Percentiles rank a stretch among this genome's conserved stretches.
Evolutionary conservation across 2,113 vertebrate species (phyloP).

Genomic region (Naja naja): DNA sequence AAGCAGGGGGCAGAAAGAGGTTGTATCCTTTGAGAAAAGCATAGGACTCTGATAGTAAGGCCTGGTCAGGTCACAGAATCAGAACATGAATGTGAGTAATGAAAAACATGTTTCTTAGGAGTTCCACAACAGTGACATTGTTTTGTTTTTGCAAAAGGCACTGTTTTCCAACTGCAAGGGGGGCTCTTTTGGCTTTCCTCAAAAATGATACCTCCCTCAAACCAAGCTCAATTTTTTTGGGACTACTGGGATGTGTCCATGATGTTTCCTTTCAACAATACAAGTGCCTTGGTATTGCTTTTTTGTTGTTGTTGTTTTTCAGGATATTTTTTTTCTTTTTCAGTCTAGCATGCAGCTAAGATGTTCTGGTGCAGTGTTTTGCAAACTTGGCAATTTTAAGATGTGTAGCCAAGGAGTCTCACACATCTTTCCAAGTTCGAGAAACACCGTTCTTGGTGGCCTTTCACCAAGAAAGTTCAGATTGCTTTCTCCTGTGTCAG

Average conservation of each 20-base stretch:
- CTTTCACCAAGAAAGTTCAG: neutral
- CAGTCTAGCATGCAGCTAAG: neutral
- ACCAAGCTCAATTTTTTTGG: neutral
- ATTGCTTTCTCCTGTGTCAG: neutral
- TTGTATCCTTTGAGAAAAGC: neutral
- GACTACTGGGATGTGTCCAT: neutral
- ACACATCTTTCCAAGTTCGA: neutral
- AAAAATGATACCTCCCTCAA: neutral
- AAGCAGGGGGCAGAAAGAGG: neutral
- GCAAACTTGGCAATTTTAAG: neutral
- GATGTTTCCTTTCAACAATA: neutral
- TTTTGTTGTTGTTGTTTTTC: neutral
- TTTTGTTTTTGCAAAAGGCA: neutral
- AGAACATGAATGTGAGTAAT: neutral
- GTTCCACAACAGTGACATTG: neutral
- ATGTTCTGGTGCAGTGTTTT: neutral
- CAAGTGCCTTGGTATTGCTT: neutral
- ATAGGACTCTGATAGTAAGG: neutral
- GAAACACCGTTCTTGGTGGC: neutral
- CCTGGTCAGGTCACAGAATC: neutral
- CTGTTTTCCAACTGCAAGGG: neutral
- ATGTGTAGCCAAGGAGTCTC: too few species aligned
- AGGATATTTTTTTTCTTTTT: neutral
- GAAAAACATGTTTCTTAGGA: neutral
- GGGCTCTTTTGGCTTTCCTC: neutral